Conservation (phyloP, 2,797 vertebrate species). For the Pelodytes ibericus region DNA sequence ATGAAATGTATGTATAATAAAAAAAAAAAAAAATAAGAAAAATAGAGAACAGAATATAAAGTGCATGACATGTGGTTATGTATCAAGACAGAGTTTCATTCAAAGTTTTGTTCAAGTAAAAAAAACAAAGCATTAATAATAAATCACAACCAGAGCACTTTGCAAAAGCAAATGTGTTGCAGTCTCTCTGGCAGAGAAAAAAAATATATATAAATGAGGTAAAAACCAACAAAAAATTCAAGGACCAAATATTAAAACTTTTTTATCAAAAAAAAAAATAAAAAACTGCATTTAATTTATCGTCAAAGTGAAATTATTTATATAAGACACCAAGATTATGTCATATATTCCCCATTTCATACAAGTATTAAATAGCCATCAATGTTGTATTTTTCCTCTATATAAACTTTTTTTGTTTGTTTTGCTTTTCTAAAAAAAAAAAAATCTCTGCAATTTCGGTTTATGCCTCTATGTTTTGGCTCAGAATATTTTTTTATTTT, state of each 20-base stretch:
- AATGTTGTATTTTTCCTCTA: slow-evolving; percentile 41
- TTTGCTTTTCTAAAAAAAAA: slow-evolving; percentile 32
- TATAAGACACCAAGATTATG: slow-evolving; percentile 39
- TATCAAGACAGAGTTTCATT: slow-evolving; percentile 34
- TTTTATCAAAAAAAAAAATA: not conserved
- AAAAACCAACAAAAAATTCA: slow-evolving; percentile 14
- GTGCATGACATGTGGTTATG: slow-evolving; percentile 53
- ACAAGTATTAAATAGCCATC: slow-evolving; percentile 49
- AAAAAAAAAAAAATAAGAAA: slow-evolving; percentile 23
- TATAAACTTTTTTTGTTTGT: slow-evolving; percentile 39
- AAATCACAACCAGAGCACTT: not conserved
- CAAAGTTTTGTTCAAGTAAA: slow-evolving; percentile 48
- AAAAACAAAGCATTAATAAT: slow-evolving; percentile 24
- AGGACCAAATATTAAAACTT: not conserved
- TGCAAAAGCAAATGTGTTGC: not conserved
- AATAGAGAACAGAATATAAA: slow-evolving; percentile 48
- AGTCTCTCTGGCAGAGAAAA: slow-evolving; percentile 5
- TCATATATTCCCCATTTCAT: slow-evolving; percentile 31
- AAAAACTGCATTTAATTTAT: slow-evolving; percentile 4
- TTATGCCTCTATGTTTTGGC: slow-evolving; percentile 35
- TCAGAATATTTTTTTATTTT: slow-evolving; percentile 27
- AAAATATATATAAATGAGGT: slow-evolving; percentile 26
- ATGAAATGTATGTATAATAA: slow-evolving; percentile 46
- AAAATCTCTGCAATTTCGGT: slow-evolving; percentile 3
- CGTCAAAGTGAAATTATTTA: slow-evolving; percentile 4